Conservation (phyloP, 2,888 invertebrate genomes). For the Cactoblastis cactorum region DNA sequence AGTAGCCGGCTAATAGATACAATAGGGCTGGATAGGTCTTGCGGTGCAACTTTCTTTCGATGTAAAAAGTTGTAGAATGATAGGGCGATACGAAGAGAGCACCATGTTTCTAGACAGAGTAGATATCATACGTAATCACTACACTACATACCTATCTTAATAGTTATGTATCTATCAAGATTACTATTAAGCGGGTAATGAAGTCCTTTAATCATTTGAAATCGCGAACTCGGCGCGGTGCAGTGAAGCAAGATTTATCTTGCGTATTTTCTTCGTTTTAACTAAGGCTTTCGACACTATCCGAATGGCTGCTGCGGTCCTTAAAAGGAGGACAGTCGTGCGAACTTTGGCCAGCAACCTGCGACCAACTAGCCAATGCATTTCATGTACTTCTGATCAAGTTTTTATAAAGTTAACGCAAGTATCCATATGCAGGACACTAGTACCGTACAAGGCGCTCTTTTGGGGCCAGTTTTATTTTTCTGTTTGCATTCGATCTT, state of each 20-base stretch:
- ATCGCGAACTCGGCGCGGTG: conserved; percentile 31
- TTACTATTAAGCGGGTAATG: conserved; percentile 38
- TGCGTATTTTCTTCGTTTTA: conserved; percentile 42
- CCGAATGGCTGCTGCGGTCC: conserved; percentile 35
- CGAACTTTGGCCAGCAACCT: conserved; percentile 58
- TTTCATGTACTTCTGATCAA: conserved; percentile 65
- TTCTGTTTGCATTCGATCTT: conserved; percentile 62
- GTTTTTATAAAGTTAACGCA: conserved; percentile 65
- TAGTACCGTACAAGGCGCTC: conserved; percentile 54
- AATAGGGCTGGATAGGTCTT: conserved; percentile 72
- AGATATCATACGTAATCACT: conserved; percentile 56
- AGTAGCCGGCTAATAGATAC: conserved; percentile 75
- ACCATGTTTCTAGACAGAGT: conserved; percentile 37
- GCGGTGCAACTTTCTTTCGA: conserved; percentile 64
- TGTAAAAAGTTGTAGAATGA: conserved; percentile 64
- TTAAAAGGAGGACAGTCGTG: conserved; percentile 57
- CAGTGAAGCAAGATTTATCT: conserved; percentile 42
- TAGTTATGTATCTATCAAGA: too few relatives aligned
- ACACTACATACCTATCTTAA: conserved; percentile 48
- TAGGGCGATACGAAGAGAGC: conserved; percentile 40
- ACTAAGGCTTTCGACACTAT: conserved; percentile 57
- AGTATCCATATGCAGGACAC: conserved; percentile 62
- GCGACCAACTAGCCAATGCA: conserved; percentile 53
- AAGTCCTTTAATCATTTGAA: conserved; percentile 43
- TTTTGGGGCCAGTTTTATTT: conserved; percentile 58